phyloP scores from a whole-genome alignment of 2,888 invertebrate species.

The Tricholauxania praeusta region DNA sequence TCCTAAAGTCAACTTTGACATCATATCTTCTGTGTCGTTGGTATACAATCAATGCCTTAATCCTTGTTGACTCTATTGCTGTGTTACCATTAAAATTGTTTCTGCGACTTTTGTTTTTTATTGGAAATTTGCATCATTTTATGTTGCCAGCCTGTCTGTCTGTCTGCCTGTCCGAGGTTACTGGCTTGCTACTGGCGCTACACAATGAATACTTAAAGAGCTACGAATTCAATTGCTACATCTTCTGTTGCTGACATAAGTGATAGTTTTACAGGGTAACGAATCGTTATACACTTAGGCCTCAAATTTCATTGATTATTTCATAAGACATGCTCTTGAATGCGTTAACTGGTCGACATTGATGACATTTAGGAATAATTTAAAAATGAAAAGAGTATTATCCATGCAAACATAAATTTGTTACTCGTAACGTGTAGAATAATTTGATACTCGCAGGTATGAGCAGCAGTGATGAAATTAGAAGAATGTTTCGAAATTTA shows the following conservation, averaged over 20 bases:
- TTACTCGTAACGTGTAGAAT: no score
- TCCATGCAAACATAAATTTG: no score
- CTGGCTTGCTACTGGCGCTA: neutral
- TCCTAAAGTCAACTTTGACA: neutral
- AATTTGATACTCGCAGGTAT: no score
- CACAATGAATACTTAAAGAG: neutral
- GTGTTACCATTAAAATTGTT: neutral
- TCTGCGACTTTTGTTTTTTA: neutral
- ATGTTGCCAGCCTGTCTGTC: neutral
- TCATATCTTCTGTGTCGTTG: no score
- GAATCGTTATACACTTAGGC: slow-evolving; percentile 15
- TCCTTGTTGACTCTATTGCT: neutral
- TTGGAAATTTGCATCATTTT: slow-evolving; percentile 1
- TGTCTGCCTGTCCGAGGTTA: neutral
- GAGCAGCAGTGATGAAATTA: no score
- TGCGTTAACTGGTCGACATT: neutral
- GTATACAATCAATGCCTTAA: neutral
- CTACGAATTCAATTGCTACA: neutral
- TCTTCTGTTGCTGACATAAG: no score
- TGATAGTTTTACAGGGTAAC: neutral
- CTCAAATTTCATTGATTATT: slow-evolving; percentile 26
- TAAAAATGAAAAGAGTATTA: no score
- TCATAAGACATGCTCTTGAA: neutral
- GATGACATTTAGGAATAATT: neutral
- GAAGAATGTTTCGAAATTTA: no score